phyloP scores from a whole-genome alignment of 2,797 vertebrate genomes.

The Eutrigla gurnardus region DNA sequence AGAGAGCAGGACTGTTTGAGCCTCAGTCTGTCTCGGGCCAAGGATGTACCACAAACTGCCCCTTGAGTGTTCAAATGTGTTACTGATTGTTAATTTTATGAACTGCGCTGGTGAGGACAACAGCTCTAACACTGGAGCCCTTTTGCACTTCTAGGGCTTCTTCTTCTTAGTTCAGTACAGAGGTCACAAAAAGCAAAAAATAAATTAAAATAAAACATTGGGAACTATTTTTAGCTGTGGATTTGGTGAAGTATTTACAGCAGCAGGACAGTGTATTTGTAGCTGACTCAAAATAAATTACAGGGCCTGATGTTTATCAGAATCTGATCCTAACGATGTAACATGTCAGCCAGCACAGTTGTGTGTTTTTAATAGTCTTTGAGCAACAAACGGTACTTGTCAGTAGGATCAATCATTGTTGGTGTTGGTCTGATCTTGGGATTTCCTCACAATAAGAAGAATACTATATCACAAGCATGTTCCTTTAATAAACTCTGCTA shows the following conservation, averaged over 20 bases:
- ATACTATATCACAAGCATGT: background rate
- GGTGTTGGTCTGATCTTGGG: background rate
- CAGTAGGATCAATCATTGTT: background rate
- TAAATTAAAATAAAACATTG: background rate
- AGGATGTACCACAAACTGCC: constrained; percentile 45
- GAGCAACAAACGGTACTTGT: background rate
- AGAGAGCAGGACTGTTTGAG: constrained; percentile 48
- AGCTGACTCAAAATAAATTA: background rate
- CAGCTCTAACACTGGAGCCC: background rate
- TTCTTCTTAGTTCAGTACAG: background rate
- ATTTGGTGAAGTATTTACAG: constrained; percentile 8
- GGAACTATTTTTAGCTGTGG: background rate
- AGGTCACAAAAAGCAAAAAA: background rate
- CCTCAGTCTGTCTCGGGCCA: constrained; percentile 46
- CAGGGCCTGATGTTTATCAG: background rate
- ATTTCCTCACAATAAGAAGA: background rate
- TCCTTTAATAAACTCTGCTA: background rate
- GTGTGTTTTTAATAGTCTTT: background rate
- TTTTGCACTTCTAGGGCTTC: background rate
- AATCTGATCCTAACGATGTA: background rate
- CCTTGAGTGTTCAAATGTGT: background rate
- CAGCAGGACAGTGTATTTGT: background rate
- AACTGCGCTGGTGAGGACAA: background rate
- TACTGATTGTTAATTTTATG: background rate
- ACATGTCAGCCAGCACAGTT: background rate